These are phyloP conservation scores for Cynocephalus volans DNA, from an alignment of 2,113 vertebrate genomes.

Conservation along the genomic window DNA sequence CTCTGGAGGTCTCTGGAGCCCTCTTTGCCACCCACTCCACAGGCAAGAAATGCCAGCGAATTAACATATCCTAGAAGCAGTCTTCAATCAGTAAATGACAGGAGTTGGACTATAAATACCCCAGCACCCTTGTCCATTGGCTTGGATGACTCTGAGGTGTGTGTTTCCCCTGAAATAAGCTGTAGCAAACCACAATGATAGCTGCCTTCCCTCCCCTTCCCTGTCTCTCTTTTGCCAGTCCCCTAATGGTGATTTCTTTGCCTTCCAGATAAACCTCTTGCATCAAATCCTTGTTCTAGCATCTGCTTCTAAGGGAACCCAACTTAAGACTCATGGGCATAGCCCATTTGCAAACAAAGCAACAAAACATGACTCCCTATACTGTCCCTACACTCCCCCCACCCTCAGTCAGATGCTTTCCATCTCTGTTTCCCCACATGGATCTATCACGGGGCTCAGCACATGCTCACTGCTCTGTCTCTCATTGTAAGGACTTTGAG, in stretches of 20 bases:
- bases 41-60: not conserved
- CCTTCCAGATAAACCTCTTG: not conserved
- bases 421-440: not conserved
- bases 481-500: not conserved
- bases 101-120: not conserved
- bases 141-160: not conserved
- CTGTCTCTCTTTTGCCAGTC: not conserved
- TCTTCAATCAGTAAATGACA: not conserved
- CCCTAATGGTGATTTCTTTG: not conserved
- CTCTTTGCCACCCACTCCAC: not conserved
- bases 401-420: not conserved
- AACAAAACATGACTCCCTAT: not conserved
- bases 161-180: not conserved
- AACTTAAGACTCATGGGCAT: not conserved
- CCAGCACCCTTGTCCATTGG: not conserved
- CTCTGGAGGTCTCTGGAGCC: not conserved
- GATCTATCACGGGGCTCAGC: not conserved
- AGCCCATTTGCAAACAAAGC: not conserved
- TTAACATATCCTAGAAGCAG: not conserved
- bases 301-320: not conserved
- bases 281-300: not conserved
- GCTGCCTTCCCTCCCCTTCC: not conserved
- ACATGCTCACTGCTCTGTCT: fast-evolving
- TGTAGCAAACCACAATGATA: not conserved
- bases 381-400: too few relatives aligned